Base-by-base conservation (phyloP, 2,113 vertebrate species). In the Hippocampus zosterae region DNA sequence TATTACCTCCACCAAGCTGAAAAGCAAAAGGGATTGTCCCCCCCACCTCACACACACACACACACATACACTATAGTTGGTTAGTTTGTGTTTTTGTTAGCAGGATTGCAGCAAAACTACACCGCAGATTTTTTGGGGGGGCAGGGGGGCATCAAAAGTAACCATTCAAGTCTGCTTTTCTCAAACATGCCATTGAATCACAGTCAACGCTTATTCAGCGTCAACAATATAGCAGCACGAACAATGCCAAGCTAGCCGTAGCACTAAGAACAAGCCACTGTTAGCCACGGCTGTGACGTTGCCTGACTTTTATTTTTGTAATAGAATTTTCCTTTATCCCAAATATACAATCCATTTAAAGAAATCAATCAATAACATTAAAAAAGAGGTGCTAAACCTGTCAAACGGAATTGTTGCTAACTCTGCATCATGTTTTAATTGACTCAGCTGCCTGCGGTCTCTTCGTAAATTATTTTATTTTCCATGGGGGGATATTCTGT, bases 1-100 rank as follows among this genome's bases (percentile, higher is more conserved):
- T 37, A 29, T 65, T 72, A 62, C 68, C 29, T 72, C 42, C 63
- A 8, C 41, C 41, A 46, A 65, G 40, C n/a, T 25, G 7, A 25
- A 65, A 64, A 63, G 37, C 5, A n/a, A 46, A 5, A 12, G 40
- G 21, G 41, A 16, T 64, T 25, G 5, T 25, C 61, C 11, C 21
- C 19, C 5, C 23, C 61, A 5, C 21, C 37, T n/a, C n/a, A n/a
- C n/a, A n/a, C n/a, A n/a, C n/a, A n/a, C n/a, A n/a, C n/a, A n/a
- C n/a, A n/a, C n/a, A n/a, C n/a, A n/a, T n/a, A n/a, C 5, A 6
- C 29, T 15, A 18, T 15, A 25, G 61, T 25, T 64, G 62, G 40
- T 64, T 64, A 60, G 6, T 33, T 60, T 12, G 8, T 55, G 50
- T 10, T 25, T 16, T 27, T 0, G 57, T 0, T 16, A 25, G 55